A percentile compares a stretch with the other conserved stretches of the same genome.
Conservation (phyloP, 2,113 vertebrate genomes). For the Polyodon spathula region DNA sequence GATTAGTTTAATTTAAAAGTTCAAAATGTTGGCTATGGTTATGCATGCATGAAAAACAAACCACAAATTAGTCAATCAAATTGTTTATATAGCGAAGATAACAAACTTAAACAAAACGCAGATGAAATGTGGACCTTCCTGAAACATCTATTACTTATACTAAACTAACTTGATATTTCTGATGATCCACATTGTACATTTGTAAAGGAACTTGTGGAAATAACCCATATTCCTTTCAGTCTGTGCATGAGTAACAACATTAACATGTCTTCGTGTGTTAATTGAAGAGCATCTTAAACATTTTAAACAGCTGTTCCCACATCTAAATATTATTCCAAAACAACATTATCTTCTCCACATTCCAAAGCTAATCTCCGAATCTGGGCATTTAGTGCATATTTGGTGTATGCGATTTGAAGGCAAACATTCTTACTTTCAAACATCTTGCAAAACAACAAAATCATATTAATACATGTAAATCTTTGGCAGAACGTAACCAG, state of each 20-base stretch:
- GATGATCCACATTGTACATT: not conserved
- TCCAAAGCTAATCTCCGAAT: not conserved
- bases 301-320: not conserved
- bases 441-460: not conserved
- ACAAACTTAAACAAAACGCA: not conserved
- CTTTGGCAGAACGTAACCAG: not conserved
- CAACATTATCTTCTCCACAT: not conserved
- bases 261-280: not conserved
- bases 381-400: not conserved
- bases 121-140: not conserved
- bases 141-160: not conserved
- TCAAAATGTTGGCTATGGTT: not conserved
- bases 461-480: not conserved
- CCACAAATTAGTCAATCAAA: too few species aligned
- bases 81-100: too few species aligned
- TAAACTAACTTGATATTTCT: not conserved
- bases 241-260: not conserved
- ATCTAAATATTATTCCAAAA: not conserved
- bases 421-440: not conserved
- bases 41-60: not conserved
- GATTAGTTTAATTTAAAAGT: not conserved
- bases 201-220: not conserved
- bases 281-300: constrained; percentile 1
- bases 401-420: not conserved
- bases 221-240: not conserved